These are phyloP conservation scores for Hydropsyche betteni DNA, from an alignment of 2,888 invertebrate species.

Conservation along the genomic window DNA sequence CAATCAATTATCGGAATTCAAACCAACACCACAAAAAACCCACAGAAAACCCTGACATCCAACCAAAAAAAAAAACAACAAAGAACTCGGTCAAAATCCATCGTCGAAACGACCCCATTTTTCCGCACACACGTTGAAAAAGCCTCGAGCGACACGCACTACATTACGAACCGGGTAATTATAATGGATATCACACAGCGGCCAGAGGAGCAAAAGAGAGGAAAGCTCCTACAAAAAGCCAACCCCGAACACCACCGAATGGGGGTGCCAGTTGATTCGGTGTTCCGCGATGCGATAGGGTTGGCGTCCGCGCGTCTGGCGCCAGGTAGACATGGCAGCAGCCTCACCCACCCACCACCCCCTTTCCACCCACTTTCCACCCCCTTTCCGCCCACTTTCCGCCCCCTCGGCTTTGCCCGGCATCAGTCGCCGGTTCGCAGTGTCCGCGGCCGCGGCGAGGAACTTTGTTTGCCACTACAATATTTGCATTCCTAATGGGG, in stretches of 20 bases:
- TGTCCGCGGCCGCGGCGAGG: conserved; percentile 34
- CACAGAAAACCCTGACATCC: too few species aligned
- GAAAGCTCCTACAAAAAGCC: too few species aligned
- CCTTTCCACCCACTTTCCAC: conserved; percentile 30
- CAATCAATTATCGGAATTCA: too few species aligned
- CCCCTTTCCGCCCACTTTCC: not conserved
- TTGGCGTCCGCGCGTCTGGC: conserved; percentile 39
- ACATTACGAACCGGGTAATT: too few species aligned
- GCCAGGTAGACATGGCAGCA: conserved; percentile 45
- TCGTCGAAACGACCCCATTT: too few species aligned
- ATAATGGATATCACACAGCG: conserved; percentile 5
- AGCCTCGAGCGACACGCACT: not conserved
- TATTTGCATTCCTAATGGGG: conserved; percentile 50
- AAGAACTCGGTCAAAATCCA: too few species aligned
- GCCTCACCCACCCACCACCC: conserved; percentile 38
- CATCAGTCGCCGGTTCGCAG: not conserved
- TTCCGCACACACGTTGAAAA: too few species aligned
- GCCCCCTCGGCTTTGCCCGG: not conserved
- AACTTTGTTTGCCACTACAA: conserved; percentile 51
- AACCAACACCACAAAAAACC: too few species aligned
- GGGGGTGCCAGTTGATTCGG: too few species aligned
- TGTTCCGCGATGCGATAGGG: conserved; percentile 10
- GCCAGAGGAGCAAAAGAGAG: not conserved
- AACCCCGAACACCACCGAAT: too few species aligned
- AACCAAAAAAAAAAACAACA: too few species aligned